A percentile compares a stretch with the other conserved stretches of the same genome.
phyloP scores from a whole-genome alignment of 2,113 vertebrate species.

The Bujurquina vittata region DNA sequence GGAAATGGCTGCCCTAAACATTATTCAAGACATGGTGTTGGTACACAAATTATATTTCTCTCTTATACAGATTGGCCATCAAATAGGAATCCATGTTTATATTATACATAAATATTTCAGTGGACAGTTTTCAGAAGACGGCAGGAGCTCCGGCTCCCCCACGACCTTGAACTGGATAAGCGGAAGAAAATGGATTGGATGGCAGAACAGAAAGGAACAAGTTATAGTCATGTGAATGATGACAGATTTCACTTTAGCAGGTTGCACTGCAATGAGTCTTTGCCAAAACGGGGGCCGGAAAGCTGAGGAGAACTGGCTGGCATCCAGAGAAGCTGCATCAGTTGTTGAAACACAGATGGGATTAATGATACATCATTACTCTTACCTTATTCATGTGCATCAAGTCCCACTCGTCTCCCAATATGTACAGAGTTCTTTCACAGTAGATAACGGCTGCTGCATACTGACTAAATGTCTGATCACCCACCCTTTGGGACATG shows the following conservation, averaged over 20 bases:
- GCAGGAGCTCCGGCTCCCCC: no score
- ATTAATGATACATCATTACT: conserved; percentile 48
- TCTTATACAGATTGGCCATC: no score
- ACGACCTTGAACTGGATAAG: no score
- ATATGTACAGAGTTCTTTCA: conserved; percentile 28
- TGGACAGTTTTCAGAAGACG: no score
- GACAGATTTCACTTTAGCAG: not conserved
- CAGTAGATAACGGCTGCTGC: conserved; percentile 7
- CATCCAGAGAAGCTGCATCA: conserved; percentile 35
- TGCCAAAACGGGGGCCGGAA: not conserved
- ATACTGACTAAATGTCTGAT: not conserved
- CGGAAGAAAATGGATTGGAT: no score
- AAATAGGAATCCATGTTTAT: no score
- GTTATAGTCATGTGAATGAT: not conserved
- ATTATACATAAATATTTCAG: no score
- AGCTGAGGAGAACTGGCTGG: conserved; percentile 16
- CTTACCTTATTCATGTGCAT: conserved; percentile 13
- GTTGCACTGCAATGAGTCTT: conserved; percentile 15
- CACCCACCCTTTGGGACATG: not conserved
- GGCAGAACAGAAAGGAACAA: no score
- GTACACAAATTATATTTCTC: no score
- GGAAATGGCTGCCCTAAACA: no score
- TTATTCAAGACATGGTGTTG: no score
- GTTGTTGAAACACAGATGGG: conserved; percentile 40
- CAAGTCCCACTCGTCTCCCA: conserved; percentile 21